Conservation (phyloP, 1,140 invertebrate species). For the Aleiodes sp. region DNA sequence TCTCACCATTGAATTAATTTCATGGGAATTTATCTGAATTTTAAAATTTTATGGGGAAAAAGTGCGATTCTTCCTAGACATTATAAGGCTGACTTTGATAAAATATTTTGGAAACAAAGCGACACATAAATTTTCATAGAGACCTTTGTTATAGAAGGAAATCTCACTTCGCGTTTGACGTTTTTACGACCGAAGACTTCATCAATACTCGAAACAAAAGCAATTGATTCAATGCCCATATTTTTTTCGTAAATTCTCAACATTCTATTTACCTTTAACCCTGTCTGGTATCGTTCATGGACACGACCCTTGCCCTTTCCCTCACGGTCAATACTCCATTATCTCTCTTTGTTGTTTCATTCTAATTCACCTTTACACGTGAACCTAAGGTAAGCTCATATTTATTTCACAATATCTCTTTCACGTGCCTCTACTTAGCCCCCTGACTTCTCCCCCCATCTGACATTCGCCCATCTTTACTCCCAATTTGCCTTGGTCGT, state of each 20-base stretch:
- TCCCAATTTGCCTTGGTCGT: conserved; percentile 21
- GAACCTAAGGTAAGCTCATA: not conserved
- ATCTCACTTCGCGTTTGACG: too few species aligned
- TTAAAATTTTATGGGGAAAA: too few species aligned
- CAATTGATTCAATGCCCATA: too few species aligned
- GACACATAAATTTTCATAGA: too few species aligned
- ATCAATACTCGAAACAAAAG: too few species aligned
- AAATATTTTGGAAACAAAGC: too few species aligned
- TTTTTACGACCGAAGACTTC: too few species aligned
- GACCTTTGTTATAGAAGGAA: too few species aligned
- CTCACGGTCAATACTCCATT: conserved; percentile 15
- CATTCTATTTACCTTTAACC: not conserved
- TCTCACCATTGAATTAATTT: not conserved
- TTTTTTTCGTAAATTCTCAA: too few species aligned
- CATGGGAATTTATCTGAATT: too few species aligned
- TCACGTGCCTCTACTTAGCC: not conserved
- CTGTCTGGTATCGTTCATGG: not conserved
- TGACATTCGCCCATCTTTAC: not conserved
- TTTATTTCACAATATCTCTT: conserved; percentile 9
- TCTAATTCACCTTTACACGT: conserved; percentile 6
- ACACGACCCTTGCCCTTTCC: conserved; percentile 16
- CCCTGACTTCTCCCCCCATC: not conserved
- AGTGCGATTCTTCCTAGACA: too few species aligned
- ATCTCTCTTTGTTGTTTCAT: not conserved
- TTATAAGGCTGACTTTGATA: too few species aligned